Evolutionary conservation across 2,888 invertebrate genomes (phyloP).

Genomic region (Serrognathus titanus): DNA sequence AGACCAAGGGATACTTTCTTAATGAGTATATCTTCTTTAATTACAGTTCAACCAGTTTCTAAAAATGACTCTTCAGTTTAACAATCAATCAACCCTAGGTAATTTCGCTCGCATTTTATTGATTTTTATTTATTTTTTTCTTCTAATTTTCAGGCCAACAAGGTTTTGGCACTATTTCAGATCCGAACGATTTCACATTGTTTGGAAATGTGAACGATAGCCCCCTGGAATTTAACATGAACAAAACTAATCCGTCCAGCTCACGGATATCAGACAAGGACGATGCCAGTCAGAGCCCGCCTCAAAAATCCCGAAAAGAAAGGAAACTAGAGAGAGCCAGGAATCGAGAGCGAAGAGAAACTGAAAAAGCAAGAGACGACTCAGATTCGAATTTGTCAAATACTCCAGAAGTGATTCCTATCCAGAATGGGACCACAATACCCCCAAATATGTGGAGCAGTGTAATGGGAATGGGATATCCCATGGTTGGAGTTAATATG

Average conservation of each 20-base stretch:
- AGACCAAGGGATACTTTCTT: too few relatives aligned
- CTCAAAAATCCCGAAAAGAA: slow-evolving; percentile 32
- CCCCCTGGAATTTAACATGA: slow-evolving; percentile 61
- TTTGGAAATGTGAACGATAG: slow-evolving; percentile 52
- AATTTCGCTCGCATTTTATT: slow-evolving; percentile 7
- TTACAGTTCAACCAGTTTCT: background rate
- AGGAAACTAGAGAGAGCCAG: slow-evolving; percentile 27
- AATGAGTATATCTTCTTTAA: too few relatives aligned
- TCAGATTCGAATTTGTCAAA: slow-evolving; percentile 48
- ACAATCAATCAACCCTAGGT: slow-evolving; percentile 23
- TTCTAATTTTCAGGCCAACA: background rate
- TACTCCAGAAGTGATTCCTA: slow-evolving; percentile 27
- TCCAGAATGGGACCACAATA: slow-evolving; percentile 32
- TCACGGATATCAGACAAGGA: slow-evolving; percentile 47
- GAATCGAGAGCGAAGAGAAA: slow-evolving; percentile 46
- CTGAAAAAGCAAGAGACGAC: slow-evolving; percentile 46
- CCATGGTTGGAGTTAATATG: slow-evolving; percentile 57
- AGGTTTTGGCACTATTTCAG: slow-evolving; percentile 9
- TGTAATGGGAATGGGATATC: slow-evolving; percentile 51
- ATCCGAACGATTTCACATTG: slow-evolving; percentile 26
- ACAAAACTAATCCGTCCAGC: slow-evolving; percentile 56
- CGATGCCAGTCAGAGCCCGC: slow-evolving; percentile 45
- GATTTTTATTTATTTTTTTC: background rate
- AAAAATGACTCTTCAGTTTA: slow-evolving; percentile 27
- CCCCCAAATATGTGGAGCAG: slow-evolving; percentile 45